Evolutionary conservation across 2,797 vertebrate species (phyloP).

Genomic region (Microtus agrestis): DNA sequence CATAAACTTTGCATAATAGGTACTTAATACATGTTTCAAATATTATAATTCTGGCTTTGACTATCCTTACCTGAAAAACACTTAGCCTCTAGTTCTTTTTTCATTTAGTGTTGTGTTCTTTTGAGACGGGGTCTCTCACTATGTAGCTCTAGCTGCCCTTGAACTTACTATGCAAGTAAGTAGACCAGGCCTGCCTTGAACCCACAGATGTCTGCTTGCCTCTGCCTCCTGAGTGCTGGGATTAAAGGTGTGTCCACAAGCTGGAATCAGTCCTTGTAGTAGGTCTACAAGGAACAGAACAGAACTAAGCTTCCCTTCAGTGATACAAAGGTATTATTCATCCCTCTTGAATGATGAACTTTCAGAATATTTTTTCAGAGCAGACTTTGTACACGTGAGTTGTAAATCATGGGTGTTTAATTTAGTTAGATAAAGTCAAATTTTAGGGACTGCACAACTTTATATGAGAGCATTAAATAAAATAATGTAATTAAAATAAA

Average conservation of each 20-base stretch:
- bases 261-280: not conserved
- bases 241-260: too few species aligned
- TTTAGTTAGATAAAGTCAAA: conserved; percentile 25
- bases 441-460: not conserved
- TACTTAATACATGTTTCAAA: not conserved
- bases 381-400: not conserved
- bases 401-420: not conserved
- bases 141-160: not conserved
- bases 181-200: not conserved
- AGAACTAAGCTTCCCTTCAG: not conserved
- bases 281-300: not conserved
- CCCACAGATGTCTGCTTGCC: not conserved
- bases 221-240: not conserved
- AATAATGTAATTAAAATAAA: too few species aligned
- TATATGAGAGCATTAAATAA: not conserved
- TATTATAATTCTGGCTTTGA: not conserved
- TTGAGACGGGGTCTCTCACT: not conserved
- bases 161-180: not conserved
- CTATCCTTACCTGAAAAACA: not conserved
- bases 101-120: not conserved
- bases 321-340: not conserved
- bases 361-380: not conserved
- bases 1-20: conserved; percentile 25
- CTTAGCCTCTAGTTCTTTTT: conserved; percentile 14
- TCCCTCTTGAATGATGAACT: not conserved